Evolutionary conservation across 2,797 vertebrate genomes (phyloP).

Genomic region (Danio kyathit): DNA sequence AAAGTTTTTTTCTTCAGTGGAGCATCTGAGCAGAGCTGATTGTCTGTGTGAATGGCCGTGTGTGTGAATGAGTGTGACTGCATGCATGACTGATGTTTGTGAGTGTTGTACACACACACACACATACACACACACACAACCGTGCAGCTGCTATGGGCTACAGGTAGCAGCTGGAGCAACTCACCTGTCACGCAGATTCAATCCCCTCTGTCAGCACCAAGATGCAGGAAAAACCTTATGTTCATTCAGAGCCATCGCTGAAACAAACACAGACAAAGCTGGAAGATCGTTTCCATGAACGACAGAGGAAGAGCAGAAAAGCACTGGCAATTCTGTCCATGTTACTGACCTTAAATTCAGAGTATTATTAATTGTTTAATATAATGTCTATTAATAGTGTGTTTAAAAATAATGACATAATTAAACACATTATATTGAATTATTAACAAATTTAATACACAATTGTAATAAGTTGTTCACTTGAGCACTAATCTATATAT

Average conservation of each 20-base stretch:
- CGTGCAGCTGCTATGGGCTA: conserved; percentile 73
- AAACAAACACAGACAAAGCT: conserved; percentile 67
- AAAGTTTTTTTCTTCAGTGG: conserved; percentile 24
- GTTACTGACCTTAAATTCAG: not conserved
- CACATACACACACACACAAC: too few species aligned
- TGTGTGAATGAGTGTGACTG: conserved; percentile 60
- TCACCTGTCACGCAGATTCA: conserved; percentile 84
- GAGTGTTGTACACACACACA: not conserved
- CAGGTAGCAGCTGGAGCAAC: conserved; percentile 81
- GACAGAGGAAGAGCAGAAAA: conserved; percentile 37
- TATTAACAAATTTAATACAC: too few species aligned
- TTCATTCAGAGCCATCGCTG: conserved; percentile 62
- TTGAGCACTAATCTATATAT: too few species aligned
- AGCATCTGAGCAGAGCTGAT: conserved; percentile 61
- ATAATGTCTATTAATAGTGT: too few species aligned
- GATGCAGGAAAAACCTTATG: conserved; percentile 57
- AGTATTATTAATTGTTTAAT: too few species aligned
- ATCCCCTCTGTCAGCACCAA: conserved; percentile 78
- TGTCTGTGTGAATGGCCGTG: conserved; percentile 43
- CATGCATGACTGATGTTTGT: conserved; percentile 45
- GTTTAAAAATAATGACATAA: too few species aligned
- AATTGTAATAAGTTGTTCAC: too few species aligned
- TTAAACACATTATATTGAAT: too few species aligned
- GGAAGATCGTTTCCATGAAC: conserved; percentile 40
- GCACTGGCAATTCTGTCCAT: conserved; percentile 18